Evolutionary conservation across 37 sponge, comb jelly and placozoan genomes (phyloP).

Genomic region (Lycopodina hypogea): DNA sequence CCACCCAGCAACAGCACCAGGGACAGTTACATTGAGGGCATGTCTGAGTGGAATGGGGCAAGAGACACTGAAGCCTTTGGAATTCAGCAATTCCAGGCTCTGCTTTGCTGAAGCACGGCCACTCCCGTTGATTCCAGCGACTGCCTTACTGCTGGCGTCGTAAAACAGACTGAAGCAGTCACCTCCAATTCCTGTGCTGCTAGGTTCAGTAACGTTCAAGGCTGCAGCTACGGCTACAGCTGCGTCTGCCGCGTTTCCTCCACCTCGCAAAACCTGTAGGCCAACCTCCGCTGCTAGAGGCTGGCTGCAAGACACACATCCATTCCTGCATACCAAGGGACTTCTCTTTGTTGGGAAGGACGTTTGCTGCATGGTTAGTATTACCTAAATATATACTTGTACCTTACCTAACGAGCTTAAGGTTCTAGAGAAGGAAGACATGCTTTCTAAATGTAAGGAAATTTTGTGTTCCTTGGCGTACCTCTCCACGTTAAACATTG

Average conservation of each 20-base stretch:
- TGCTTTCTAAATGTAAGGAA: too few relatives aligned
- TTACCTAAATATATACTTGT: too few relatives aligned
- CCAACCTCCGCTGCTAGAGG: slow-evolving; percentile 76
- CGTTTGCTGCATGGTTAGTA: neutral
- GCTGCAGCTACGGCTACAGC: slow-evolving; percentile 85
- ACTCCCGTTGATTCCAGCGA: slow-evolving; percentile 75
- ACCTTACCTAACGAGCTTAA: too few relatives aligned
- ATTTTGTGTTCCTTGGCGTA: too few relatives aligned
- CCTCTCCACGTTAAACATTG: neutral
- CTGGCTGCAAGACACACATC: slow-evolving; percentile 74
- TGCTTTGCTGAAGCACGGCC: slow-evolving; percentile 16
- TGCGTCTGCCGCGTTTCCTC: slow-evolving; percentile 89
- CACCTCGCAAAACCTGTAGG: slow-evolving; percentile 44
- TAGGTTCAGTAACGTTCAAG: slow-evolving; percentile 84
- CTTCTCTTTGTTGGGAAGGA: slow-evolving; percentile 55
- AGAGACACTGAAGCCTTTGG: slow-evolving; percentile 29
- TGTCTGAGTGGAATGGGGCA: slow-evolving; percentile 57
- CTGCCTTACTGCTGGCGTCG: slow-evolving; percentile 51
- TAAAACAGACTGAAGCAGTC: slow-evolving; percentile 89
- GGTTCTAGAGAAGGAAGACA: too few relatives aligned
- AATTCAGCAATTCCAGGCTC: slow-evolving; percentile 24
- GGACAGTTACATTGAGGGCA: slow-evolving; percentile 76
- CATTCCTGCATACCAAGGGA: slow-evolving; percentile 61
- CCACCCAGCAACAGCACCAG: slow-evolving; percentile 89
- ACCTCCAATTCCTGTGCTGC: slow-evolving; percentile 82